Evolutionary conservation across 37 sponge, comb jelly and placozoan species (phyloP).

Genomic region (Eunapius fragilis): DNA sequence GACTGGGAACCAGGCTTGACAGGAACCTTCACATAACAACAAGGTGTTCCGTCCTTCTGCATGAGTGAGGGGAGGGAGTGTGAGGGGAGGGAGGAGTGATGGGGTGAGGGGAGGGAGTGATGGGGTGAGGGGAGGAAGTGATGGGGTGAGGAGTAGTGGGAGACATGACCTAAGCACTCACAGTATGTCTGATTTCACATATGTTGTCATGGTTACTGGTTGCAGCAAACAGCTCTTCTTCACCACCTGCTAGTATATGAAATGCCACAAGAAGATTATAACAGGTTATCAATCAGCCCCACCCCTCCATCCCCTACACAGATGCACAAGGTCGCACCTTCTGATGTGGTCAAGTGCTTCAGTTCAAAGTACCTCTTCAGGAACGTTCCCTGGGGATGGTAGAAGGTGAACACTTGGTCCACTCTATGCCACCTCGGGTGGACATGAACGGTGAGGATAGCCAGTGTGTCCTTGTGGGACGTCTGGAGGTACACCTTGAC

Average conservation of each 20-base stretch:
- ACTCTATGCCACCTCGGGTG: constrained; percentile 26
- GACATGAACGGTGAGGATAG: constrained; percentile 29
- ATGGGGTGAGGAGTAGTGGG: not conserved
- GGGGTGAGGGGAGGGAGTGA: not conserved
- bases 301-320: not conserved
- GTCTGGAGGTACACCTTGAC: constrained; percentile 48
- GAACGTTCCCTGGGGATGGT: constrained; percentile 65
- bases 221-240: not conserved
- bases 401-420: constrained; percentile 52
- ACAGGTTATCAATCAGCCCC: not conserved
- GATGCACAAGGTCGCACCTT: not conserved
- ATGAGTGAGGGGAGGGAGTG: not conserved
- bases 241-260: not conserved
- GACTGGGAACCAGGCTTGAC: constrained; percentile 6
- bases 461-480: constrained; percentile 22
- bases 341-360: not conserved
- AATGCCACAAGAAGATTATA: not conserved
- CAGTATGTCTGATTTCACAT: constrained; percentile 20
- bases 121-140: not conserved
- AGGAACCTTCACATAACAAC: constrained; percentile 11
- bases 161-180: not conserved
- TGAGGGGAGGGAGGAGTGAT: not conserved
- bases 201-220: constrained; percentile 17
- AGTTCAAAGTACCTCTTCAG: constrained; percentile 29
- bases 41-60: not conserved